These are phyloP conservation scores for Gymnocypris eckloni DNA, from an alignment of 2,797 vertebrate genomes.

Conservation along the genomic window DNA sequence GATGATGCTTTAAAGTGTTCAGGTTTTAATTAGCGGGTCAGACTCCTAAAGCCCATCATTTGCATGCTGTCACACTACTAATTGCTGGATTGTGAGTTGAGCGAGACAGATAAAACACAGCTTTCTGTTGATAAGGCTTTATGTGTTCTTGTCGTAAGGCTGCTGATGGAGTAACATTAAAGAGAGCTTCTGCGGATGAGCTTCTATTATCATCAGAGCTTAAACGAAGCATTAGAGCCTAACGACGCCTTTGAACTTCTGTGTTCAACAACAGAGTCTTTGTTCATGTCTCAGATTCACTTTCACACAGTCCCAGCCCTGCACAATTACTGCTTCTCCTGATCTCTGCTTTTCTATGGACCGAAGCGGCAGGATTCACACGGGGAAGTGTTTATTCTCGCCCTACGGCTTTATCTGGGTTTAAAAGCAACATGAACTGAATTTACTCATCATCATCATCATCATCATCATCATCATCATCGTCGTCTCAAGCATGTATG, in stretches of 20 bases:
- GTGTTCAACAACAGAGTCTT: slow-evolving; percentile 60
- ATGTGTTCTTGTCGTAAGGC: background rate
- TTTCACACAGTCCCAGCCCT: slow-evolving; percentile 56
- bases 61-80: background rate
- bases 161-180: background rate
- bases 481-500: background rate
- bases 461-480: no score
- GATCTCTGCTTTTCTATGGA: background rate
- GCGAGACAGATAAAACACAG: slow-evolving; percentile 20
- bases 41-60: background rate
- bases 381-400: background rate
- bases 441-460: background rate
- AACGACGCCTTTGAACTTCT: slow-evolving; percentile 65
- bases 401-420: background rate
- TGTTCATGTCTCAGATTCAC: slow-evolving; percentile 45
- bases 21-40: background rate
- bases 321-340: slow-evolving; percentile 55
- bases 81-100: slow-evolving; percentile 22
- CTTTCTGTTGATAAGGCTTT: background rate
- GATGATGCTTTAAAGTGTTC: background rate
- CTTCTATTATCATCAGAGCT: slow-evolving; percentile 37
- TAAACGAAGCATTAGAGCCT: slow-evolving; percentile 61
- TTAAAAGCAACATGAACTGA: background rate
- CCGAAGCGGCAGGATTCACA: background rate
- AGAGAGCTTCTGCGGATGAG: slow-evolving; percentile 5